These are phyloP conservation scores for Perizoma flavofasciatum DNA, from an alignment of 2,888 invertebrate species.

Conservation along the genomic window DNA sequence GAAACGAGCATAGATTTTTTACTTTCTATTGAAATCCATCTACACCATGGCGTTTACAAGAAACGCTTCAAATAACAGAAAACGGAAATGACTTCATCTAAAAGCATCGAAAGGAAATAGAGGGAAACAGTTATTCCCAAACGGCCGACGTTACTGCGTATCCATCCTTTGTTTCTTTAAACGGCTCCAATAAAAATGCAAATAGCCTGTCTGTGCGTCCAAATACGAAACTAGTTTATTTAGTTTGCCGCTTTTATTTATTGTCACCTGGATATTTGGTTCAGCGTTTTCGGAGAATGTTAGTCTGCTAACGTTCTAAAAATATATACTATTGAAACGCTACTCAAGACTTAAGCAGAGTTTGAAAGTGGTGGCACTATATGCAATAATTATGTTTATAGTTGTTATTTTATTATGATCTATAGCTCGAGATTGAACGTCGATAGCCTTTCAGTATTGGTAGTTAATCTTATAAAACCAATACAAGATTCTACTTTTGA, in stretches of 20 bases:
- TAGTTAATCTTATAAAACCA: too few species aligned
- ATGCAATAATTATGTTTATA: too few species aligned
- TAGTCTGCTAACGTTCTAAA: neutral
- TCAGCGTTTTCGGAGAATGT: constrained; percentile 4
- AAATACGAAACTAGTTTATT: constrained; percentile 70
- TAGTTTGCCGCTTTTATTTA: constrained; percentile 48
- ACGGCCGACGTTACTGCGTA: constrained; percentile 51
- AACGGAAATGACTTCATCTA: constrained; percentile 27
- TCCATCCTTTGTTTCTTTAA: constrained; percentile 72
- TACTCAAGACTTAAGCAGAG: too few species aligned
- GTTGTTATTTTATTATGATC: too few species aligned
- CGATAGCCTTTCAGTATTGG: too few species aligned
- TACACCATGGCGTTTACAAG: neutral
- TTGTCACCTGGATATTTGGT: constrained; percentile 29
- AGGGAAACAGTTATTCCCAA: constrained; percentile 45
- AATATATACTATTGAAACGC: neutral
- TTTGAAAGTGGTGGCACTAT: too few species aligned
- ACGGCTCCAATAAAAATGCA: constrained; percentile 79
- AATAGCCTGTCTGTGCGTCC: constrained; percentile 65
- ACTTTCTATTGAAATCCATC: too few species aligned
- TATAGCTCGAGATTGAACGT: too few species aligned
- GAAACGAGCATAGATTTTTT: neutral
- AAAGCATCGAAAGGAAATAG: constrained; percentile 34
- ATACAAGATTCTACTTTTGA: too few species aligned
- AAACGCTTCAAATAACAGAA: constrained; percentile 18